These are phyloP conservation scores for Sebastes trivittatus DNA, from an alignment of 2,797 vertebrate genomes.

Conservation along the genomic window DNA sequence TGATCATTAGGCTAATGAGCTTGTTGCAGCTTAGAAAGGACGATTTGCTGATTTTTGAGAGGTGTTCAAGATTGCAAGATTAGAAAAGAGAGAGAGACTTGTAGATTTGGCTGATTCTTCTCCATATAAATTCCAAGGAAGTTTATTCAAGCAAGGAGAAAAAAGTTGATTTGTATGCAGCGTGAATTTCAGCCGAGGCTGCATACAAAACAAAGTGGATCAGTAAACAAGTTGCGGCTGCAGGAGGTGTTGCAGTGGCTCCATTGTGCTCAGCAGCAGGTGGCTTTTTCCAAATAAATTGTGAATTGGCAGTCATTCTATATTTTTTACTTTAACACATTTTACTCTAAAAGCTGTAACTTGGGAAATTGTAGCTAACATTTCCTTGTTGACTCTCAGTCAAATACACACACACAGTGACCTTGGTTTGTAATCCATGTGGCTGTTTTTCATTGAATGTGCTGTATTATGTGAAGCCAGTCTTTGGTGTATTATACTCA, in stretches of 20 bases:
- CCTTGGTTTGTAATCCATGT: not conserved
- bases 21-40: not conserved
- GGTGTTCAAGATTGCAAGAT: not conserved
- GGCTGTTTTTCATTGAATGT: not conserved
- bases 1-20: constrained; percentile 23
- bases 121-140: not conserved
- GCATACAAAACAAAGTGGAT: not conserved
- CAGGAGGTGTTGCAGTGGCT: not conserved
- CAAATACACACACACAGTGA: not conserved
- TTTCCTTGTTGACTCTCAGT: not conserved
- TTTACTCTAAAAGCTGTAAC: not conserved
- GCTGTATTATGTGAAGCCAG: not conserved
- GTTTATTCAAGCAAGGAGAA: not conserved
- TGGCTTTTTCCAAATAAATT: not conserved
- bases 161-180: not conserved
- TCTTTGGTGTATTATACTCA: not conserved
- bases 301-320: not conserved
- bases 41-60: not conserved
- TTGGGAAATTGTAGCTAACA: not conserved
- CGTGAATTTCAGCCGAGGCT: not conserved
- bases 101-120: not conserved
- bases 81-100: not conserved
- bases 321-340: not conserved
- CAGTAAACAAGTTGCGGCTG: not conserved
- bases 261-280: constrained; percentile 1